phyloP scores from a whole-genome alignment of 2,797 vertebrate genomes.

The Falco cherrug region DNA sequence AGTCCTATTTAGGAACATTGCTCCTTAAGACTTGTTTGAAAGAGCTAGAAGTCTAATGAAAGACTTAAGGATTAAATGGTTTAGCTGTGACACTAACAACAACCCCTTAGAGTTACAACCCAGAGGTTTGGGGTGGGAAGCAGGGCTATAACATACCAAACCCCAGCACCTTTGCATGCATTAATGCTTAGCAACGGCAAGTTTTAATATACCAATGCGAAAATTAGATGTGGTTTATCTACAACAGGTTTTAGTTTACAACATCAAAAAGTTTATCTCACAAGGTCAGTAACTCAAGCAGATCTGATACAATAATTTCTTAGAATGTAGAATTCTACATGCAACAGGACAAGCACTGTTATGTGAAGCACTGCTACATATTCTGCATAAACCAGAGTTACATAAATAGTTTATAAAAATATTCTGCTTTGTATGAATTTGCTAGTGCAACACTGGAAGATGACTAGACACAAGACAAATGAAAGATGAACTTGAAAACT shows the following conservation, averaged over 20 bases:
- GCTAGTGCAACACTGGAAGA: neutral
- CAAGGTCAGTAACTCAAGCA: neutral
- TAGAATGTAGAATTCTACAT: neutral
- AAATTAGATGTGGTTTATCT: neutral
- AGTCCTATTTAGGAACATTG: neutral
- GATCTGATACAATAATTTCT: neutral
- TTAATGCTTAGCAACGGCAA: neutral
- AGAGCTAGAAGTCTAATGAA: neutral
- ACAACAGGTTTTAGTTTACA: neutral
- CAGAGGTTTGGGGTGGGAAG: neutral
- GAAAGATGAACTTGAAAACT: neutral
- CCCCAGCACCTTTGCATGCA: neutral
- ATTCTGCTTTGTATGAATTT: neutral
- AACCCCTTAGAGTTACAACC: neutral
- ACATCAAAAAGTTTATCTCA: neutral
- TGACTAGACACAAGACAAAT: neutral
- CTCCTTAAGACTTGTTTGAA: neutral
- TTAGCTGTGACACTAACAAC: neutral
- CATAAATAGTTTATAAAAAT: neutral
- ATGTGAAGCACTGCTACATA: neutral
- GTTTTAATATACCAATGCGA: neutral
- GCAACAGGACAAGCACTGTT: neutral
- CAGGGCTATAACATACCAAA: neutral
- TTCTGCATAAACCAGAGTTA: neutral
- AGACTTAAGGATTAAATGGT: neutral